Evolutionary conservation across 2,113 vertebrate genomes (phyloP).

Genomic region (Nannospalax galili): DNA sequence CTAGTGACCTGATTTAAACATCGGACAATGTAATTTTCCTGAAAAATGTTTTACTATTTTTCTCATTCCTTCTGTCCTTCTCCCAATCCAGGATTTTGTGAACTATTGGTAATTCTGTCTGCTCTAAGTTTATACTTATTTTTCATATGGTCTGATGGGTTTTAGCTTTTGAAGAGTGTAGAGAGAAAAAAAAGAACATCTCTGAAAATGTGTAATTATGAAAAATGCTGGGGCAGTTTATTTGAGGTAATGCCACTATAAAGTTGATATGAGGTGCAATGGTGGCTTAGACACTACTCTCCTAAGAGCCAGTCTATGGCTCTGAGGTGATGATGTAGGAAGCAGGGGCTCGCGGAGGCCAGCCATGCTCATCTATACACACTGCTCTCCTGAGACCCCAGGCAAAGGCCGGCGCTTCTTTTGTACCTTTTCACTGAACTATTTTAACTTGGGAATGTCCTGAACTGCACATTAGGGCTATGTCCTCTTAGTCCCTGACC

Average conservation of each 20-base stretch:
- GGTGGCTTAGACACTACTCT: background rate
- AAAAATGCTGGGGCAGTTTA: background rate
- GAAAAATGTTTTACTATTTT: slow-evolving; percentile 6
- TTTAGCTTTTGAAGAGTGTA: slow-evolving; percentile 50
- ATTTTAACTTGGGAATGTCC: background rate
- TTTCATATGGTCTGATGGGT: slow-evolving; percentile 37
- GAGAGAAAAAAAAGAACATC: background rate
- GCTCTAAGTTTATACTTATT: slow-evolving; percentile 36
- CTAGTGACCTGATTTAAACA: slow-evolving; percentile 16
- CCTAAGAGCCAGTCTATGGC: background rate
- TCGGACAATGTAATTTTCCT: slow-evolving; percentile 19
- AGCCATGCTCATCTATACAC: background rate
- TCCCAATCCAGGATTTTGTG: background rate
- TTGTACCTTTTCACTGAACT: background rate
- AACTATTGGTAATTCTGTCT: slow-evolving; percentile 53
- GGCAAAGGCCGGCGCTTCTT: background rate
- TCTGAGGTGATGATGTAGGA: background rate
- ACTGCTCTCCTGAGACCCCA: background rate
- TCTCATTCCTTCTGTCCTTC: background rate
- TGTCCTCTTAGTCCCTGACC: background rate
- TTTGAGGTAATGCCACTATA: background rate
- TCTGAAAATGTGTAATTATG: slow-evolving; percentile 23
- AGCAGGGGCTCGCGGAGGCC: background rate
- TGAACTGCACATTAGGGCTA: background rate
- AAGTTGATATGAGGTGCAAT: background rate